Evolutionary conservation across 2,113 vertebrate species (phyloP), one percentile per base, ranked within the genome.

Genomic region (Odontophorus gujanensis): DNA sequence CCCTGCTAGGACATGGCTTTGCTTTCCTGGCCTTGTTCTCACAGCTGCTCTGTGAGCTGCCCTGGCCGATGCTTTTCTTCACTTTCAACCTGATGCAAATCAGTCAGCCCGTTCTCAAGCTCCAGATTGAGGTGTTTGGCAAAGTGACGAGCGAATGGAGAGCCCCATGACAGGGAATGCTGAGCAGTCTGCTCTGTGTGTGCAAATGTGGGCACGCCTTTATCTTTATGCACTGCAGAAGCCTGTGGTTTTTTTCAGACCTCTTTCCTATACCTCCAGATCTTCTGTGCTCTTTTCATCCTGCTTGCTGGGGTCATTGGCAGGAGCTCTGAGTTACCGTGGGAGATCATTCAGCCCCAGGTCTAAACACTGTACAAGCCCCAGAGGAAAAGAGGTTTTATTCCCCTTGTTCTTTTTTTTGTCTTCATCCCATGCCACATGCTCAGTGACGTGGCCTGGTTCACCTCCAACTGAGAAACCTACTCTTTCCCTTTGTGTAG

Each of bases 81-180:
- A 48, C 4, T 26, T 38, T 42, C 77, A 81, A 58, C 87, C 68
- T 3, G 50, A 11, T 2, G 10, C 34, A n/a, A 24, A 16, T 9
- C 2, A 5, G 25, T 25, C 2, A 1, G 30, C 62, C 26, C 0
- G 0, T 38, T 84, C 48, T 36, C 24, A 9, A 12, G 55, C 48
- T 1, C 0, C 24, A 2, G 0, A 2, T 28, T 47, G 8, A 6
- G 22, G 5, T 8, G 12, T 13, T 57, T 32, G 62, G 9, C 53
- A 13, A 22, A 30, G 42, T 1, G 40, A 25, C 3, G 1, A 13
- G 66, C 42, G 24, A 30, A 13, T 7, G 65, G 61, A 15, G 66
- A 38, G 34, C 38, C 58, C 38, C 9, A 5, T 8, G 32, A 3
- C 3, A 24, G 57, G 30, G 34, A 61, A 25, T 2, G 34, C 45